Conservation (phyloP, 1,140 invertebrate species). For the Drosophila sulfurigaster region DNA sequence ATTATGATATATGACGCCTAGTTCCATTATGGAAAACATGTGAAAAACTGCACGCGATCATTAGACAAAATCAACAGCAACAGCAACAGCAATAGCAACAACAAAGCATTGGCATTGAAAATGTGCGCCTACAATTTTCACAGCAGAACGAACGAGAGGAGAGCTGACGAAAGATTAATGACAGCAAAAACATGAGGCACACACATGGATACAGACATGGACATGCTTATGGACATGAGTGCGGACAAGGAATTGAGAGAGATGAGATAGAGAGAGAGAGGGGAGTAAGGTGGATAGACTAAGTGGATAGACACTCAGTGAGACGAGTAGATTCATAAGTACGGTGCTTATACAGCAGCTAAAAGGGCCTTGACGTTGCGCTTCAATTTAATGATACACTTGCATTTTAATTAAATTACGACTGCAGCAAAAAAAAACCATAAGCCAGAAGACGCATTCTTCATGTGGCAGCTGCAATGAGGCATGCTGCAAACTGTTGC, state of each 20-base stretch:
- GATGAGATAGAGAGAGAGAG: not conserved
- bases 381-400: conserved; percentile 78
- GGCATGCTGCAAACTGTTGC: conserved; percentile 33
- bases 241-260: conserved; percentile 12
- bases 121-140: conserved; percentile 58
- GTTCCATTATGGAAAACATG: conserved; percentile 69
- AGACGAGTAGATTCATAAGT: not conserved
- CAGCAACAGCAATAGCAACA: conserved; percentile 22
- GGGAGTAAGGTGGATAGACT: no score
- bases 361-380: conserved; percentile 52
- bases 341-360: conserved; percentile 4
- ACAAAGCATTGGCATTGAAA: conserved; percentile 82
- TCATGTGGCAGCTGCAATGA: conserved; percentile 51
- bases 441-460: not conserved
- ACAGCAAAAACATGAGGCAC: conserved; percentile 70
- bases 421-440: conserved; percentile 17
- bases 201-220: conserved; percentile 61
- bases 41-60: conserved; percentile 81
- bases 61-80: conserved; percentile 65
- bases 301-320: conserved; percentile 6
- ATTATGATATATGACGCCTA: conserved; percentile 77
- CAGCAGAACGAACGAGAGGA: conserved; percentile 13
- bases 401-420: conserved; percentile 79
- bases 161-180: conserved; percentile 78
- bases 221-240: conserved; percentile 21